A percentile compares a stretch with the other conserved stretches of the same genome.
Evolutionary conservation across 2,888 invertebrate species (phyloP).

Genomic region (Noctua janthe): DNA sequence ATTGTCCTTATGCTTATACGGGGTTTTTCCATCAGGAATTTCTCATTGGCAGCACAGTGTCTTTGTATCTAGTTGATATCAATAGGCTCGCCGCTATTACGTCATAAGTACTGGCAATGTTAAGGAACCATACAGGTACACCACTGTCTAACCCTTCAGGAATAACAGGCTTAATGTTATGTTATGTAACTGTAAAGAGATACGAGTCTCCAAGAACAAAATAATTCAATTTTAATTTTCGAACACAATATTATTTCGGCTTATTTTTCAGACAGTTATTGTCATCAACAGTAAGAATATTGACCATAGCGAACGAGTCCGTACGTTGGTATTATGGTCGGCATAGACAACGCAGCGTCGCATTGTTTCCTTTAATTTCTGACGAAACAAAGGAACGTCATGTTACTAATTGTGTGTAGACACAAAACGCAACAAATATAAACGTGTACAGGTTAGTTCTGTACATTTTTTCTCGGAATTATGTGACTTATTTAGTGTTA

Average conservation of each 20-base stretch:
- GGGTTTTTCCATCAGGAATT: not conserved
- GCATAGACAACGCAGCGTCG: constrained; percentile 48
- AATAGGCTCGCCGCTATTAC: not conserved
- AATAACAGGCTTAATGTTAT: not conserved
- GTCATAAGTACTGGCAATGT: not conserved
- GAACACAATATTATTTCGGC: constrained; percentile 24
- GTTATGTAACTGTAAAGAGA: not conserved
- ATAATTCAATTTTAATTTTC: constrained; percentile 16
- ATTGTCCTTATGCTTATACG: no score
- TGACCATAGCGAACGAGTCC: constrained; percentile 56
- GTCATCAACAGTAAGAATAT: constrained; percentile 41
- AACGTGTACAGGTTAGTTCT: constrained; percentile 22
- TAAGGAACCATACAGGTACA: not conserved
- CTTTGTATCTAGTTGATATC: not conserved
- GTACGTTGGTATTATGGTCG: constrained; percentile 17
- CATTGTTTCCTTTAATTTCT: constrained; percentile 57
- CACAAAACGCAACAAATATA: constrained; percentile 53
- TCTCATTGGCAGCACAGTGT: not conserved
- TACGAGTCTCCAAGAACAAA: not conserved
- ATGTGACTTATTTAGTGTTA: constrained; percentile 16
- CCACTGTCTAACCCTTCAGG: not conserved
- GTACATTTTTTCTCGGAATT: constrained; percentile 29
- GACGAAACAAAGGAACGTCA: constrained; percentile 59
- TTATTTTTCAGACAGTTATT: constrained; percentile 47
- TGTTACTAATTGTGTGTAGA: constrained; percentile 64